These are phyloP conservation scores for Chrysolina americana DNA, from an alignment of 2,888 invertebrate genomes.

Conservation along the genomic window DNA sequence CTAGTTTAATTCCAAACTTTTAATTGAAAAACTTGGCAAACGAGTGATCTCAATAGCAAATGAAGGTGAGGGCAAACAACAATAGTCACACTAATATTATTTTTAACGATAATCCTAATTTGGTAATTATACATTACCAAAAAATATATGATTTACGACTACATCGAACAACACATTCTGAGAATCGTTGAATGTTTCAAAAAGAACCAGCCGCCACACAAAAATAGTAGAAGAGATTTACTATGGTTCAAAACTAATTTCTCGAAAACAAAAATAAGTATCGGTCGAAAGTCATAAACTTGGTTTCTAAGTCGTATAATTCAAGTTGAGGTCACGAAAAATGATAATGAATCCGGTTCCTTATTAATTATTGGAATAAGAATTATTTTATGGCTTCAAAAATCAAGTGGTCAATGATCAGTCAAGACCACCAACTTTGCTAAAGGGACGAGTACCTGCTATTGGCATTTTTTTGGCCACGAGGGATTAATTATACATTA, in stretches of 20 bases:
- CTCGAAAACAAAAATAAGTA: constrained; percentile 26
- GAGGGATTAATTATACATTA: constrained; percentile 21
- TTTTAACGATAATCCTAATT: constrained; percentile 16
- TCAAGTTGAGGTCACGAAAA: constrained; percentile 22
- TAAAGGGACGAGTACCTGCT: constrained; percentile 19
- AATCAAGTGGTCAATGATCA: constrained; percentile 9
- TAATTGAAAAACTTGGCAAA: no score
- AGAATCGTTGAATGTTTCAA: constrained; percentile 28
- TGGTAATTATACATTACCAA: constrained; percentile 25
- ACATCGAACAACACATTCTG: constrained; percentile 3
- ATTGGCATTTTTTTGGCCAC: constrained; percentile 7
- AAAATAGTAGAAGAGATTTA: constrained; percentile 28
- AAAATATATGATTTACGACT: constrained; percentile 28
- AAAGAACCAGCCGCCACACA: constrained; percentile 22
- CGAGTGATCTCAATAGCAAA: constrained; percentile 15
- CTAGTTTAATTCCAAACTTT: no score
- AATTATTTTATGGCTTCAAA: constrained; percentile 11
- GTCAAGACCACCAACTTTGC: constrained; percentile 16
- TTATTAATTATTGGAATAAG: constrained; percentile 24
- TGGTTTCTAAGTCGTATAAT: constrained; percentile 24
- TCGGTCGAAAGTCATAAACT: constrained; percentile 28
- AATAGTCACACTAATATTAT: not conserved
- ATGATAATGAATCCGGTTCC: constrained; percentile 10
- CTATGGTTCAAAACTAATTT: constrained; percentile 18
- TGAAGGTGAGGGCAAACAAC: constrained; percentile 9